Conservation (phyloP, 2,797 vertebrate species). For the Nasua narica region DNA sequence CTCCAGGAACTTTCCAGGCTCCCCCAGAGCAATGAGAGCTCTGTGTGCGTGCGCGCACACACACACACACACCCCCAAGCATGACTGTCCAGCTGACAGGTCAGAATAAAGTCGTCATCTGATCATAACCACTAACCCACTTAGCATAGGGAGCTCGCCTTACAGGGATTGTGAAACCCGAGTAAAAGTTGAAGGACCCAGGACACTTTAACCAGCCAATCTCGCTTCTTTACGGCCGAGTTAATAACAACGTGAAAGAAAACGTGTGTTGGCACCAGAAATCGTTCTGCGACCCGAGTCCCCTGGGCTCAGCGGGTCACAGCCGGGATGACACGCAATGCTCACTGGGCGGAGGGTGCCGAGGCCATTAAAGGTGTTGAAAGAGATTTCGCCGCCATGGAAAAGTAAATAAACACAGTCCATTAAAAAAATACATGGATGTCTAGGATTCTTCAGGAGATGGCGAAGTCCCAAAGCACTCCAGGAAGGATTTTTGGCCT, state of each 20-base stretch:
- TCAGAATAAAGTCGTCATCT: not conserved
- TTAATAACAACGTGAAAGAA: not conserved
- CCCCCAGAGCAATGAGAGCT: not conserved
- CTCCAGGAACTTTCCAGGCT: not conserved
- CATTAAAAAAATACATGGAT: not conserved
- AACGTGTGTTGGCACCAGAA: not conserved
- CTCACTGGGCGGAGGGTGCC: not conserved
- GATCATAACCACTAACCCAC: not conserved
- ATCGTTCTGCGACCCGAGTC: not conserved
- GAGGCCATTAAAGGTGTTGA: not conserved
- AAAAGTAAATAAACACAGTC: not conserved
- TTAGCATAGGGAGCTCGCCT: not conserved
- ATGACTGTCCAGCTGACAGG: not conserved
- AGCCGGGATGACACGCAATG: not conserved
- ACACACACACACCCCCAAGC: not conserved
- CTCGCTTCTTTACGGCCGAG: not conserved
- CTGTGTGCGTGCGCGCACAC: too few relatives aligned
- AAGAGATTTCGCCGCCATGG: not conserved
- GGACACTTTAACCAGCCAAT: not conserved
- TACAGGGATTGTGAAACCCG: slow-evolving; percentile 29
- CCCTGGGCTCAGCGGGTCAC: not conserved
- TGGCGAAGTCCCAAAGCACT: not conserved
- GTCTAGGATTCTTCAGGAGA: not conserved
- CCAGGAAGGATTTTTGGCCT: not conserved
- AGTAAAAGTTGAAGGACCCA: not conserved